Conservation (phyloP, 2,888 invertebrate genomes). For the Limnephilus lunatus region DNA sequence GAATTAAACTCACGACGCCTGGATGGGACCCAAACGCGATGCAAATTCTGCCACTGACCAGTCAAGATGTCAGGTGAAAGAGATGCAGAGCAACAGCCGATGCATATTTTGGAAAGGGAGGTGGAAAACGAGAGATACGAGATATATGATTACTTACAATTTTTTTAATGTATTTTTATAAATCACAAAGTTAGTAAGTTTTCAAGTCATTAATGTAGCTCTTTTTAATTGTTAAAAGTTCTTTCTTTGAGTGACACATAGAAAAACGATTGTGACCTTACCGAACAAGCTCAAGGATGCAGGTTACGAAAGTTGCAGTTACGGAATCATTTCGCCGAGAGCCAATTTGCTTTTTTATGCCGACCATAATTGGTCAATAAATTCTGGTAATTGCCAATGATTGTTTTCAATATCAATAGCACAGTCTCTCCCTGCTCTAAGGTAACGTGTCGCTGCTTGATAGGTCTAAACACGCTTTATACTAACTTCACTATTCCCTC, state of each 20-base stretch:
- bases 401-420: slow-evolving; percentile 35
- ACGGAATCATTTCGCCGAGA: neutral
- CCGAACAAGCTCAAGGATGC: slow-evolving; percentile 32
- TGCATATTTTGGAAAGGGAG: neutral
- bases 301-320: neutral
- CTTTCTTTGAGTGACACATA: slow-evolving; percentile 9
- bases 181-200: neutral
- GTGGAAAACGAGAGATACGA: neutral
- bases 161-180: neutral
- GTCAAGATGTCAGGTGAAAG: neutral
- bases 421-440: neutral
- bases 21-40: too few relatives aligned
- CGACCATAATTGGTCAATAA: slow-evolving; percentile 38
- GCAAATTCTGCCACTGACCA: too few relatives aligned
- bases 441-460: neutral
- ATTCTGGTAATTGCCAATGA: slow-evolving; percentile 26
- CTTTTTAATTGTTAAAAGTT: neutral
- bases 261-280: slow-evolving; percentile 41
- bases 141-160: neutral
- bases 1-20: too few relatives aligned
- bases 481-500: neutral
- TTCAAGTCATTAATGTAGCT: neutral
- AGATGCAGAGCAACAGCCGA: neutral
- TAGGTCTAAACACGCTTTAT: neutral
- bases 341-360: slow-evolving; percentile 8